phyloP scores from a whole-genome alignment of 2,888 invertebrate species.

The Polydrusus cervinus region DNA sequence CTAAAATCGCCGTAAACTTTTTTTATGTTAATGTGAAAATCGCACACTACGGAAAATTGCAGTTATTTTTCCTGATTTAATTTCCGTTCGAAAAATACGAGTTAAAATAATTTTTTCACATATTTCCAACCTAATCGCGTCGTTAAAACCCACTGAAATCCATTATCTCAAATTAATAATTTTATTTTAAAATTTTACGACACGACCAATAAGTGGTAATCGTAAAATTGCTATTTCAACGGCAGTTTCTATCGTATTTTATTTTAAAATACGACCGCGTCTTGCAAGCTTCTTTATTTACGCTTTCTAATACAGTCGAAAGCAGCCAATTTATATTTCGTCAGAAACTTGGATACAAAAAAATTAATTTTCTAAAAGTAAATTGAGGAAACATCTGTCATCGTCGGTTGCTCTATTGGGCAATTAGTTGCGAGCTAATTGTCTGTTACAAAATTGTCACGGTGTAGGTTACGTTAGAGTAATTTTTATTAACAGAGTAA shows the following conservation, averaged over 20 bases:
- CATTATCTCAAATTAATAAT: slow-evolving; percentile 30
- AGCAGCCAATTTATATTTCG: slow-evolving; percentile 7
- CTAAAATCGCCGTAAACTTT: background rate
- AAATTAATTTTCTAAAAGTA: slow-evolving; percentile 11
- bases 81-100: background rate
- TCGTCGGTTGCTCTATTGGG: background rate
- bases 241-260: background rate
- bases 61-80: background rate
- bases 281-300: background rate
- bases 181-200: slow-evolving; percentile 38
- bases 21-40: background rate
- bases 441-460: background rate
- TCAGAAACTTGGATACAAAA: background rate
- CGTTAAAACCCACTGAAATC: slow-evolving; percentile 21
- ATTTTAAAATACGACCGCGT: slow-evolving; percentile 6
- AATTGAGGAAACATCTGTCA: slow-evolving; percentile 18
- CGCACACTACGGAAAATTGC: background rate
- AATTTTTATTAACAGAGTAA: background rate
- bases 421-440: background rate
- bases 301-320: slow-evolving; percentile 1
- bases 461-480: background rate
- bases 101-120: background rate
- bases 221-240: slow-evolving; percentile 29
- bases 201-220: slow-evolving; percentile 25
- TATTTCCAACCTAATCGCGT: slow-evolving; percentile 17